Base-by-base conservation (phyloP, 2,888 invertebrate species). In the Erebia palarica region DNA sequence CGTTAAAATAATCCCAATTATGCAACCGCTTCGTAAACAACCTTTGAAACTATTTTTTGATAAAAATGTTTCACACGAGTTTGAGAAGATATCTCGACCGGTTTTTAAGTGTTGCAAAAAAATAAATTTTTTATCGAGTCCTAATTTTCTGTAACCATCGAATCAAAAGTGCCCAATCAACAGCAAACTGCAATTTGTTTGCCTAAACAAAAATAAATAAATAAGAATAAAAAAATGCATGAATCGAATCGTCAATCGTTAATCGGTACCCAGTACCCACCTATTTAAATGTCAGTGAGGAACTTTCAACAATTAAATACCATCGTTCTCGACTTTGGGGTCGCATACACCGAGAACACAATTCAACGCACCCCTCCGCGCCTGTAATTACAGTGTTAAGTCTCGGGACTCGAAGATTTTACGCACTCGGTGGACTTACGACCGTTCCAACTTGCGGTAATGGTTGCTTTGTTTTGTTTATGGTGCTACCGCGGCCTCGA, bases 301-400 rank as follows among this genome's bases (percentile, higher is more conserved):
- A 61, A 47, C 51, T 51, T 16, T 53, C 42, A 57, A 55, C 61
- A 71, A 69, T 68, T 66, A 57, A 53, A 60, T 65, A 47, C 51
- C 51, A 67, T 61, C 60, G 44, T 64, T 53, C 71, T 64, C 42
- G 49, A 57, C 71, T 51, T 60, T 27, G 51, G 51, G 65, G 65
- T 66, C 69, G 74, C 73, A 63, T 68, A 74, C 75, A 80, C 82
- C 84, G 81, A 79, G 77, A 80, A 83, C 87, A 89, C 90, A 89
- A 91, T 91, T 91, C 91, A 88, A 86, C 79, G 82, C 77, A 78
- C 76, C 80, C 78, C 79, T 80, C 78, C 80, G 75, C 77, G 73
- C 77, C 77, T 80, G 88, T 91, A 90, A 92, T 92, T 90, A 89
- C 91, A 82, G 83, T 82, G 85, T 89, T 87, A 88, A 78, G 82